Evolutionary conservation across 2,888 invertebrate genomes (phyloP), one percentile per base, ranked within the genome.

Genomic region (Mylabris sibirica): DNA sequence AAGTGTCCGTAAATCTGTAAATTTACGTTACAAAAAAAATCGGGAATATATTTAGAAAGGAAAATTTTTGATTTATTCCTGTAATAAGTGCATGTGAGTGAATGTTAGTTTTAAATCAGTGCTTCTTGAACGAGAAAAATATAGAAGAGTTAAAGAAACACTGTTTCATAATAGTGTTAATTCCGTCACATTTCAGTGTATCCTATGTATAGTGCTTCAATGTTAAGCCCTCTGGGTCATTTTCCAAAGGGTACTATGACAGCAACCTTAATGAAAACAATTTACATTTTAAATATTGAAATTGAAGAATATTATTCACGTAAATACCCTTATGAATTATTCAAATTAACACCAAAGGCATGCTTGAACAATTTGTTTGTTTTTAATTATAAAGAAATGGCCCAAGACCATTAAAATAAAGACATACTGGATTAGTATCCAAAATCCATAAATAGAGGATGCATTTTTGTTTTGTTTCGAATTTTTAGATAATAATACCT

Each of bases 401-500:
- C 79, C 81, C 81, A 78, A 76, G 76, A 75, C 80, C 80, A 73
- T 26, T 70, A 70, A 1, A 53, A 9, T 20, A 49, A 53, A 12
- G 12, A 53, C 3, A 53, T 22, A 22, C 22, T 49, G 20, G 74
- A 82, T 81, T 82, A 83, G 81, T 82, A 81, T 82, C 81, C 80
- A 78, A 75, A 74, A 75, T 78, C 80, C 82, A 80, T 72, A 53
- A 76, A 53, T 53, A 53, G 53, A 53, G 22, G 53, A 53, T 22
- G 17, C 53, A 41, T 0, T n/a, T 53, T 53, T 11, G 22, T 24
- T 53, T 53, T 22, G 22, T 24, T 68, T 68, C 65, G 69, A 75
- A 67, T 69, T 71, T 70, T 30, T 30, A 30, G 72, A 60, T 6
- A n/a, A 49, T 53, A 82, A 83, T 83, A 96, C 96, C 94, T 96